Percentiles rank a stretch among this genome's conserved stretches.
phyloP scores from a whole-genome alignment of 2,888 invertebrate genomes.

The Apamea epomidion region DNA sequence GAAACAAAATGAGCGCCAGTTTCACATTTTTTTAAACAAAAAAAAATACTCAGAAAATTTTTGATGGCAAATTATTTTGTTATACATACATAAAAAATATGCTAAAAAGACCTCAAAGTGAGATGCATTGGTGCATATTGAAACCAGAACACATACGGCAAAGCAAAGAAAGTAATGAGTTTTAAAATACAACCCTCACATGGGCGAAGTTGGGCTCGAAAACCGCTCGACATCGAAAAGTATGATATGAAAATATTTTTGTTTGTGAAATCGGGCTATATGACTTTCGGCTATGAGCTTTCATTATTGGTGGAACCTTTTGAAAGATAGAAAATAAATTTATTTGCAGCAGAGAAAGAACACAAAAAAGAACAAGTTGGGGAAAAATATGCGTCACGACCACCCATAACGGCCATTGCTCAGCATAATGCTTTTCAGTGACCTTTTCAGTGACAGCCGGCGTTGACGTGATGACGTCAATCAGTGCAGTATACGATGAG shows the following conservation, averaged over 20 bases:
- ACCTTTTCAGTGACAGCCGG: background rate
- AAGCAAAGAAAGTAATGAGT: constrained; percentile 53
- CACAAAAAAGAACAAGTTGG: background rate
- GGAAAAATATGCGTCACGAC: background rate
- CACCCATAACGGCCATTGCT: background rate
- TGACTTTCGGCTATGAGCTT: constrained; percentile 28
- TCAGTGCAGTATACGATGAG: background rate
- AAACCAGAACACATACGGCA: constrained; percentile 14
- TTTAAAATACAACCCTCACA: constrained; percentile 40
- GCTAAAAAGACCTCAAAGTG: background rate
- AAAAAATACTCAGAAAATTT: background rate
- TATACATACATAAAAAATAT: background rate
- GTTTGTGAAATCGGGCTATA: constrained; percentile 24
- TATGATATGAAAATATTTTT: constrained; percentile 38
- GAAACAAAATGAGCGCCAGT: background rate
- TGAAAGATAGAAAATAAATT: background rate
- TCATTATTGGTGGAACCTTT: background rate
- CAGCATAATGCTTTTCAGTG: background rate
- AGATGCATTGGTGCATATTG: constrained; percentile 7
- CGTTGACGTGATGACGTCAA: background rate
- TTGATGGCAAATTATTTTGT: background rate
- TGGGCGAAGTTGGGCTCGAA: constrained; percentile 16
- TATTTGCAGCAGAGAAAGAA: background rate
- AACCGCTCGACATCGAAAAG: constrained; percentile 32
- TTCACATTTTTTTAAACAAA: background rate